These are phyloP conservation scores for Lophius piscatorius DNA, from an alignment of 2,113 vertebrate species.

Conservation along the genomic window DNA sequence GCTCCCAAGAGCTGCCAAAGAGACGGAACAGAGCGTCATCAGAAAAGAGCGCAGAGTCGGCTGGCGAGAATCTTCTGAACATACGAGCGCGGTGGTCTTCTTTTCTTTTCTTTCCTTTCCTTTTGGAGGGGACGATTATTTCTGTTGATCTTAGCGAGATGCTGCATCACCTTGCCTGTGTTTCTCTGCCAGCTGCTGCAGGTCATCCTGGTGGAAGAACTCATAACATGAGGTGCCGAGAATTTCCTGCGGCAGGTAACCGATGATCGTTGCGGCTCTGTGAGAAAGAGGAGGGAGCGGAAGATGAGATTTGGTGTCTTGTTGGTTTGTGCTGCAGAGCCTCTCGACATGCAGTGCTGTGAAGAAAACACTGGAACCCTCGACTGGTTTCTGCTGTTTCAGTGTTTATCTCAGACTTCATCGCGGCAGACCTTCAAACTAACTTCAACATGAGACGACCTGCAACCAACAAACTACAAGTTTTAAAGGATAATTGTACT, in stretches of 20 bases:
- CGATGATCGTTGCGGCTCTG: constrained; percentile 87
- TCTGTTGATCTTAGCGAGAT: too few relatives aligned
- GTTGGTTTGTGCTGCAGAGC: background rate
- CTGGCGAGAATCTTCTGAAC: background rate
- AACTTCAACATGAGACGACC: too few relatives aligned
- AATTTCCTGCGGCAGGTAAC: constrained; percentile 90
- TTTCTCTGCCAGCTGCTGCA: constrained; percentile 87
- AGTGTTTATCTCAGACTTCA: too few relatives aligned
- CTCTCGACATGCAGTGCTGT: too few relatives aligned
- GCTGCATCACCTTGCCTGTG: constrained; percentile 87
- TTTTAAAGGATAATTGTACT: too few relatives aligned
- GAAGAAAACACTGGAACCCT: too few relatives aligned
- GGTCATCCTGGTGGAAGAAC: constrained; percentile 91
- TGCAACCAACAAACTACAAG: too few relatives aligned
- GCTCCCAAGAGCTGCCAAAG: constrained; percentile 83
- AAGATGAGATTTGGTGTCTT: background rate
- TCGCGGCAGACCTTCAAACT: too few relatives aligned
- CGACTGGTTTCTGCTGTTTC: too few relatives aligned
- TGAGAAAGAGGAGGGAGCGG: background rate
- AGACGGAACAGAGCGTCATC: constrained; percentile 24
- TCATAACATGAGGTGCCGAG: constrained; percentile 92
- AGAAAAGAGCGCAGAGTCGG: background rate
- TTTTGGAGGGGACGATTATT: too few relatives aligned
- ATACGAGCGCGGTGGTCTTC: too few relatives aligned
- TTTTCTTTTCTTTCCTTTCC: too few relatives aligned